A percentile compares a stretch with the other conserved stretches of the same genome.
Evolutionary conservation across 2,113 vertebrate species (phyloP).

Genomic region (Hippocampus barbouri): DNA sequence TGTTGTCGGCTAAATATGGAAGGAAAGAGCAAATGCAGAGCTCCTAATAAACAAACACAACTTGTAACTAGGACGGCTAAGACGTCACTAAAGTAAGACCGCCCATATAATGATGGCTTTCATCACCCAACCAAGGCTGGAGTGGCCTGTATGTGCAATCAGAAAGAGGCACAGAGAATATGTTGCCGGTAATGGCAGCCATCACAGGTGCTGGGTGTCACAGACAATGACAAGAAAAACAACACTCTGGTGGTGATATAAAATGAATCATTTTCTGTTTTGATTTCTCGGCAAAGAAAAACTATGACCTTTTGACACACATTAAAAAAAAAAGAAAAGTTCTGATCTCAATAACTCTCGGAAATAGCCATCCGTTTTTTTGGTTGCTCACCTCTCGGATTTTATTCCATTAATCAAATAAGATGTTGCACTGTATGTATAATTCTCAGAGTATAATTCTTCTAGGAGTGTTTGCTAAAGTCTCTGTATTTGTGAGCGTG

Average conservation of each 20-base stretch:
- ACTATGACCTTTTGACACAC: conserved; percentile 44
- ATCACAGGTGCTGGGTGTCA: conserved; percentile 55
- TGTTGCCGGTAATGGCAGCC: conserved; percentile 57
- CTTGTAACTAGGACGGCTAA: conserved; percentile 17
- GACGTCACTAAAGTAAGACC: conserved; percentile 29
- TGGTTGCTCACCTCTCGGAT: conserved; percentile 53
- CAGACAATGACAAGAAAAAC: conserved; percentile 29
- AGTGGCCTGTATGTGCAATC: conserved; percentile 30
- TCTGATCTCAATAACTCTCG: conserved; percentile 31
- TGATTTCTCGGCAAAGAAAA: conserved; percentile 29
- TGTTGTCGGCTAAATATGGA: conserved; percentile 1
- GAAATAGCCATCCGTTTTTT: conserved; percentile 40
- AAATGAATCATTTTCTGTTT: conserved; percentile 50
- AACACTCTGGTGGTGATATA: conserved; percentile 37
- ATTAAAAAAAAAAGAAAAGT: background rate
- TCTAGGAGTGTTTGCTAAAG: conserved; percentile 25
- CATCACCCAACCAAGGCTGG: conserved; percentile 32
- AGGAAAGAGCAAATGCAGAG: conserved; percentile 4
- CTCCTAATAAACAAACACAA: background rate
- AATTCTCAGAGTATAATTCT: conserved; percentile 48
- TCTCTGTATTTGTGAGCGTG: background rate
- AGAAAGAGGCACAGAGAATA: conserved; percentile 31
- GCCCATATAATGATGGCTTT: conserved; percentile 33
- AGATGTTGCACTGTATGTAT: conserved; percentile 50
- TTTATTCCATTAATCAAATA: conserved; percentile 57